Evolutionary conservation across 2,113 vertebrate genomes (phyloP), one percentile per base, ranked within the genome.

Genomic region (Tamias sibiricus): DNA sequence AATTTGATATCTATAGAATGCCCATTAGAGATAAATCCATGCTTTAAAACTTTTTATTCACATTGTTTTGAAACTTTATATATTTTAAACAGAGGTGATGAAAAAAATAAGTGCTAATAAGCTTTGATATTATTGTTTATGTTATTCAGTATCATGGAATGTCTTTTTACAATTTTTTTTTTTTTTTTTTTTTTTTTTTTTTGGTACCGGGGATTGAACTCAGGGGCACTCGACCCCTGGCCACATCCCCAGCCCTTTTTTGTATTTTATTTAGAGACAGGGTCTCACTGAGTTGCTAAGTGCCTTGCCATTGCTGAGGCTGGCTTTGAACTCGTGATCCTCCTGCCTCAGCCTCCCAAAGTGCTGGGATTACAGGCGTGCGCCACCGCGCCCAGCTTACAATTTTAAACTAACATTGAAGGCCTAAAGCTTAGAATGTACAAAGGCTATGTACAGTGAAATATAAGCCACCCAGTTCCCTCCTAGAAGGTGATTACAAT

Each of bases 21-120:
- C 89, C 16, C 14, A 84, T 4, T 74, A 32, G 71, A 79, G 57
- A 87, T 75, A 79, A 91, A 90, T 84, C 7, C 57, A 84, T 12
- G 68, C 17, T 80, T 93, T 59, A 47, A 96, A 91, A 64, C 3
- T 68, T 94, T 79, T 75, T 64, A 57, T 16, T 93, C 7, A n/a
- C 49, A 2, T 68, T 96, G 49, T 62, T 72, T 91, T 81, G 40
- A 93, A 93, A 85, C n/a, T 62, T 93, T 14, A 93, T 52, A 37
- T 20, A 28, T 87, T 91, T 95, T 80, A 40, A 92, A 17, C 24
- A 85, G 30, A 66, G 37, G n/a, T 91, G n/a, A 93, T 82, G 22
- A 69, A n/a, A 57, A 52, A 83, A 79, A n/a, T 24, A 49, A 83
- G 72, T 54, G 26, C 71, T 90, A 83, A 90, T 90, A 83, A 91